phyloP scores from a whole-genome alignment of 2,113 vertebrate genomes.

The Laterallus jamaicensis region DNA sequence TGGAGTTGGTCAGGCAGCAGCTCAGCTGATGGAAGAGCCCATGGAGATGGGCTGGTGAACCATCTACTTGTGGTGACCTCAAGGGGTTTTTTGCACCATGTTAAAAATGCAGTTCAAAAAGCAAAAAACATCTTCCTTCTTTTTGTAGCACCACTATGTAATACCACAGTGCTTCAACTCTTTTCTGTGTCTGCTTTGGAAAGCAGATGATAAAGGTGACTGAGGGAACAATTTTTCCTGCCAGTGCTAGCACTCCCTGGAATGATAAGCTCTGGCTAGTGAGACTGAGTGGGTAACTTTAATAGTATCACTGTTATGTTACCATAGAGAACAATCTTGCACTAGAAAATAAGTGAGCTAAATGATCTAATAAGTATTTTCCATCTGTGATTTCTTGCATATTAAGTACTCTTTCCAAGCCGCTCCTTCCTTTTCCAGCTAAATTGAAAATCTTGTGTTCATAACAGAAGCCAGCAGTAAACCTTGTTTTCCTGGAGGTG shows the following conservation, averaged over 20 bases:
- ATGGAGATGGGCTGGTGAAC: neutral
- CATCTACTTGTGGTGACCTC: neutral
- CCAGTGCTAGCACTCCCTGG: neutral
- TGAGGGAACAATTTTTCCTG: neutral
- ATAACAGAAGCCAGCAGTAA: neutral
- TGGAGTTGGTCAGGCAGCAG: neutral
- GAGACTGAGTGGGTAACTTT: neutral
- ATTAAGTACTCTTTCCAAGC: neutral
- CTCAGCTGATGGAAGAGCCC: neutral
- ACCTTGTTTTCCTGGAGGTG: neutral
- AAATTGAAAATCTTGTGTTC: neutral
- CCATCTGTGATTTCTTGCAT: conserved; percentile 9
- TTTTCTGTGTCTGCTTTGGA: neutral
- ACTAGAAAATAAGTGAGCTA: neutral
- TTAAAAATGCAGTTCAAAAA: neutral
- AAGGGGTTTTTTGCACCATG: neutral
- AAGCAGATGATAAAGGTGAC: conserved; percentile 1
- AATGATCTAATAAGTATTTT: neutral
- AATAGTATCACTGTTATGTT: neutral
- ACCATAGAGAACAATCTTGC: neutral
- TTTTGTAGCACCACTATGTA: neutral
- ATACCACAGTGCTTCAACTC: neutral
- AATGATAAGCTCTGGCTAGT: conserved; percentile 3
- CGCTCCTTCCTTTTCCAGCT: neutral
- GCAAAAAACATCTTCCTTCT: neutral